Percentiles rank a stretch among this genome's conserved stretches.
Conservation (phyloP, 1,140 invertebrate species). For the Trachymyrmex cornetzi region DNA sequence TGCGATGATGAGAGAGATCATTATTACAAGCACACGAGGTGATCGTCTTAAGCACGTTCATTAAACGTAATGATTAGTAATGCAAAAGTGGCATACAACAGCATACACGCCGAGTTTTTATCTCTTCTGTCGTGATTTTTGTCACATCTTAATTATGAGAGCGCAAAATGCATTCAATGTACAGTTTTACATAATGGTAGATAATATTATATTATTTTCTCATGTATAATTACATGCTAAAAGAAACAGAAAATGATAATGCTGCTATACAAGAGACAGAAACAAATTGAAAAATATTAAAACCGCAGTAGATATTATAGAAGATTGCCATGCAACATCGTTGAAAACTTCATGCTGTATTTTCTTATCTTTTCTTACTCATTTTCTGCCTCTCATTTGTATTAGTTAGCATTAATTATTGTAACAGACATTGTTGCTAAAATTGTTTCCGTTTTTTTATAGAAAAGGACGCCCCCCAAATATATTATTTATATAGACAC, state of each 20-base stretch:
- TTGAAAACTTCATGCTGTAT: not conserved
- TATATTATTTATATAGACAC: not conserved
- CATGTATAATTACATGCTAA: not conserved
- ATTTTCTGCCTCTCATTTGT: not conserved
- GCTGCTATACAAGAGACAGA: not conserved
- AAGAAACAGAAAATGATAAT: not conserved
- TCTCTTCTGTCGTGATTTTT: not conserved
- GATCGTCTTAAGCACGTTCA: slow-evolving; percentile 50
- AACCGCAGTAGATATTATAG: not conserved
- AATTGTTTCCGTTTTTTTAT: not conserved
- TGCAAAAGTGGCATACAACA: not conserved
- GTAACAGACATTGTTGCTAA: not conserved
- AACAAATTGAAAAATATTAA: slow-evolving; percentile 10
- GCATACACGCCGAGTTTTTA: not conserved
- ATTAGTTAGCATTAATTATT: not conserved
- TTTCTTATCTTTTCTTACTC: not conserved
- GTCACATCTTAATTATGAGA: not conserved
- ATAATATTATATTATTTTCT: not conserved
- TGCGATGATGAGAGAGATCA: slow-evolving; percentile 31
- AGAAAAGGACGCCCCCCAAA: not conserved
- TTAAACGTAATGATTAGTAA: slow-evolving; percentile 70
- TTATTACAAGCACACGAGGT: slow-evolving; percentile 50
- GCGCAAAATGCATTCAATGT: not conserved
- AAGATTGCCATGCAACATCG: not conserved
- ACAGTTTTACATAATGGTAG: not conserved